Base-by-base conservation (phyloP, 2,113 vertebrate species). In the Atrichornis clamosus region DNA sequence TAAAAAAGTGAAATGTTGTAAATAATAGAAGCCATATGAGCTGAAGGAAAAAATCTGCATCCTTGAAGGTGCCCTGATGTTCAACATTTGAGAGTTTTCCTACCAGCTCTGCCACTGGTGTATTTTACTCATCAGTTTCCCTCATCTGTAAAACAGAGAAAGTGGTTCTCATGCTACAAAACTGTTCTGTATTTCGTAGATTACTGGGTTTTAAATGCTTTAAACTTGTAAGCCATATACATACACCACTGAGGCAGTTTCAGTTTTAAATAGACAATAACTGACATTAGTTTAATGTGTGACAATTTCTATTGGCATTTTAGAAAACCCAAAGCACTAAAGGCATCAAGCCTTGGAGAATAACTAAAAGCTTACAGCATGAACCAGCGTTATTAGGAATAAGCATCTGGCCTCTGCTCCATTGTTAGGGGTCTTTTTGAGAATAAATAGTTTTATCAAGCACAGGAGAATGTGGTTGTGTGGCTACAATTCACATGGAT, bases 1-100 rank as follows among this genome's bases (percentile, higher is more conserved):
- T 77, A 60, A 74, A 96, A 93, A 85, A 88, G 75, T 88, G 63
- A 91, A 96, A 67, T 64, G 65, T 30, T 65, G 46, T 37, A 87
- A 89, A 80, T 85, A 92, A 94, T 42, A 58, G 56, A 87, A 87
- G 49, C 47, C 81, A 74, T 33, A 23, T 26, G 78, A 91, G 60
- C 46, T 62, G 86, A 84, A 37, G n/a, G 39, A 67, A 93, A 76
- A 30, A 89, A 46, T 20, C 13, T 58, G 26, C 26, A 37, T 72
- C 56, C 64, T 46, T 68, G 44, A 69, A 89, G 55, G 52, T 91
- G 89, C 30, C 59, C 53, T 83, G 63, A 83, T 69, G 59, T 76
- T 78, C 80, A 50, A 15, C 4, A 2, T 35, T 81, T 35, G 42
- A 21, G 47, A 75, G 53, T 44, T 93, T 84, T 91, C 84, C 74